Evolutionary conservation across 2,888 invertebrate species (phyloP), one percentile per base, ranked within the genome.

Genomic region (Gisinianus flammeolus): DNA sequence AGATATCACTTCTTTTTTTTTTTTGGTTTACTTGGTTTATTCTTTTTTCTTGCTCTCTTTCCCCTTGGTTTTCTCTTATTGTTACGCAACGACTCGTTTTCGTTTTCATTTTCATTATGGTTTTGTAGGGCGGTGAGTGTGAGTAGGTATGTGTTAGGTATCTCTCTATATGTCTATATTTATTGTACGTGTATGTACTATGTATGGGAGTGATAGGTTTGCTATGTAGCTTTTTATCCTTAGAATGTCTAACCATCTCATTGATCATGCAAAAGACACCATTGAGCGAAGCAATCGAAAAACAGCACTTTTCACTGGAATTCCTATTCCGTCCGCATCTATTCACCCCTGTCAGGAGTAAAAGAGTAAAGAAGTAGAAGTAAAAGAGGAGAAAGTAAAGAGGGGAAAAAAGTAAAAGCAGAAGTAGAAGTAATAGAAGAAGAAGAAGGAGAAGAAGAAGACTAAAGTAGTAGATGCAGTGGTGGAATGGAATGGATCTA

Each of bases 191-290:
- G n/a, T n/a, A n/a, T n/a, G n/a, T n/a, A n/a, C n/a, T n/a, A n/a
- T n/a, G n/a, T n/a, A n/a, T n/a, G n/a, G n/a, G n/a, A n/a, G n/a
- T n/a, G n/a, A n/a, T n/a, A n/a, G n/a, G n/a, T n/a, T n/a, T n/a
- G n/a, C n/a, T n/a, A n/a, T n/a, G n/a, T n/a, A n/a, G n/a, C n/a
- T n/a, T n/a, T n/a, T n/a, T n/a, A n/a, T n/a, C n/a, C n/a, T n/a
- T n/a, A n/a, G n/a, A n/a, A n/a, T n/a, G n/a, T n/a, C 44, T 8
- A 24, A 1, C 22, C 6, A 12, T 24, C 58, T 58, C 58, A 58
- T 74, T 64, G 73, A 74, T 74, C 73, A 74, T 74, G 64, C 64
- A 35, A 74, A 64, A 74, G 73, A 74, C 44, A 64, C 10, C 2
- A 28, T 62, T 64, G 64, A 64, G 64, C 26, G 73, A 58, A 44